Evolutionary conservation across 2,113 vertebrate species (phyloP).

Genomic region (Melanocharis versteri): DNA sequence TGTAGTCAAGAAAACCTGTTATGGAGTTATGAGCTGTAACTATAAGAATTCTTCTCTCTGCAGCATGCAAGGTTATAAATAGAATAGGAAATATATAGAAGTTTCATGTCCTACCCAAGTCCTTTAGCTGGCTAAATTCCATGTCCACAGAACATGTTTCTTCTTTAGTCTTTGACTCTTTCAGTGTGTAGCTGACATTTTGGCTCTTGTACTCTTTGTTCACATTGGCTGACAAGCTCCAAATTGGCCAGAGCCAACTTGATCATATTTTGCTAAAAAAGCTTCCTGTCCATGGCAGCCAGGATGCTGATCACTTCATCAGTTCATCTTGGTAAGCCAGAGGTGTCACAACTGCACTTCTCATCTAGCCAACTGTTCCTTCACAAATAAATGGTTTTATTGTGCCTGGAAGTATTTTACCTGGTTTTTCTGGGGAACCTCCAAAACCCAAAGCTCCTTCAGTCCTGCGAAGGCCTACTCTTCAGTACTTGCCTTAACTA

Average conservation of each 20-base stretch:
- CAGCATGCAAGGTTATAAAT: not conserved
- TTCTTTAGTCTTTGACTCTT: not conserved
- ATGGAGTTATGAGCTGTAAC: not conserved
- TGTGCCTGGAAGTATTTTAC: not conserved
- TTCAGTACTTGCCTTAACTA: not conserved
- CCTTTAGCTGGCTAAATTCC: not conserved
- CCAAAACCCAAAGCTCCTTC: not conserved
- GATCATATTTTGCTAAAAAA: not conserved
- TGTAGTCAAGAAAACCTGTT: not conserved
- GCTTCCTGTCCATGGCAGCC: not conserved
- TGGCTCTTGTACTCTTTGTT: not conserved
- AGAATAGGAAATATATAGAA: not conserved
- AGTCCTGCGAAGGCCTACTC: not conserved
- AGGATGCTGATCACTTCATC: not conserved
- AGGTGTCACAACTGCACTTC: not conserved
- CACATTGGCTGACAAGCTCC: not conserved
- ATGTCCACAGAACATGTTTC: not conserved
- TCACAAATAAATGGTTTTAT: not conserved
- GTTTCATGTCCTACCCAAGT: not conserved
- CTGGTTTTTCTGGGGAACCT: not conserved
- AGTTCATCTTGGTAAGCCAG: not conserved
- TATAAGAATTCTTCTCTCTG: not conserved
- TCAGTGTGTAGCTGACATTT: not conserved
- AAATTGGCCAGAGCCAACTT: not conserved
- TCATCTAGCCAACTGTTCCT: not conserved